phyloP scores from a whole-genome alignment of 2,113 vertebrate genomes.

The Tyto alba region DNA sequence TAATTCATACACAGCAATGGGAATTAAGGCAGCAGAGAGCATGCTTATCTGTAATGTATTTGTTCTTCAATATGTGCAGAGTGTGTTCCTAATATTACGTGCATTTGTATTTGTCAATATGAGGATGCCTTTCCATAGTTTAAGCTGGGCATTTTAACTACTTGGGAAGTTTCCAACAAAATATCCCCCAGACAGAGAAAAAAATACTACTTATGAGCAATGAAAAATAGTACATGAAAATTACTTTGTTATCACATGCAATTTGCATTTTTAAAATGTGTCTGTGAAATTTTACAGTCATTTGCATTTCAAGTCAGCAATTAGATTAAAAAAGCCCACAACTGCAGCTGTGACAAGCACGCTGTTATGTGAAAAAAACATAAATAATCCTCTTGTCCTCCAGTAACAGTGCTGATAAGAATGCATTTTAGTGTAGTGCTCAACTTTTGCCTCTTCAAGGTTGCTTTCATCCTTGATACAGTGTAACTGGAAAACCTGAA shows the following conservation, averaged over 20 bases:
- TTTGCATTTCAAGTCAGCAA: slow-evolving; percentile 39
- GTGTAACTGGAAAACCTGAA: not conserved
- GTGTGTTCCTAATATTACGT: not conserved
- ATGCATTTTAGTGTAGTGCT: fast-evolving
- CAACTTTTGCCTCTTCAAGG: not conserved
- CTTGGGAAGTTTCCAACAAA: not conserved
- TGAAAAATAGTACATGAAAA: not conserved
- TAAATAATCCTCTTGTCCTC: slow-evolving; percentile 45
- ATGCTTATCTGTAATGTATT: not conserved
- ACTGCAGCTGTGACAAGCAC: slow-evolving; percentile 27
- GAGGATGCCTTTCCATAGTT: not conserved
- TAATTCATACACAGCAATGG: not conserved
- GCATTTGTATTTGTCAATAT: not conserved
- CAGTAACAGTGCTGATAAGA: not conserved
- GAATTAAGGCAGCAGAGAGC: not conserved
- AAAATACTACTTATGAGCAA: not conserved
- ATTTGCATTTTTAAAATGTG: slow-evolving; percentile 20
- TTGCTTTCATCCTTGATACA: not conserved
- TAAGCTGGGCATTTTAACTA: not conserved
- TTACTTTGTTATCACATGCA: slow-evolving; percentile 1
- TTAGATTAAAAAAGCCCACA: slow-evolving; percentile 31
- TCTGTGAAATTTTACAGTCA: slow-evolving; percentile 25
- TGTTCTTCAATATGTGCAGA: not conserved
- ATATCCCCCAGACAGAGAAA: not conserved
- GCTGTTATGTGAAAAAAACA: not conserved